Evolutionary conservation across 2,797 vertebrate genomes (phyloP).

Genomic region (Lutjanus campechanus): DNA sequence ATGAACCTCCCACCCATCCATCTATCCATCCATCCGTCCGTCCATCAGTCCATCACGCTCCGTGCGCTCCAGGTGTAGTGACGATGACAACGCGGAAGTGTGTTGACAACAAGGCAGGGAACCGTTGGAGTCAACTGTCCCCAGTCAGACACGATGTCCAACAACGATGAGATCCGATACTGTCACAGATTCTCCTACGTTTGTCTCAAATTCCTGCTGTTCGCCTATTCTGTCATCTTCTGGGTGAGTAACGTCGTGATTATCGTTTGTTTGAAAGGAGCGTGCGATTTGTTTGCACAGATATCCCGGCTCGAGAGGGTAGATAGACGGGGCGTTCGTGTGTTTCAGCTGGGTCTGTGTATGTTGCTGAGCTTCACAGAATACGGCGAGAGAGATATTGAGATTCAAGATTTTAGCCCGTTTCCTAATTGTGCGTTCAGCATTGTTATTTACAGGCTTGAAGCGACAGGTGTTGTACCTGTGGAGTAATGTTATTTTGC

Average conservation of each 20-base stretch:
- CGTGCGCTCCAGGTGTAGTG: slow-evolving; percentile 67
- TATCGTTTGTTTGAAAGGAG: neutral
- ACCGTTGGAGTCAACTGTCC: slow-evolving; percentile 2
- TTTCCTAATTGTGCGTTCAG: neutral
- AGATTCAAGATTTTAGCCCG: too few relatives aligned
- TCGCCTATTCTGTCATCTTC: slow-evolving; percentile 72
- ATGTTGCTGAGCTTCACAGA: neutral
- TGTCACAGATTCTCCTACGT: slow-evolving; percentile 69
- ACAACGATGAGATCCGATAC: slow-evolving; percentile 39
- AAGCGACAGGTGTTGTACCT: slow-evolving; percentile 44
- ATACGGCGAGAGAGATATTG: neutral
- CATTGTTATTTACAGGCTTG: neutral
- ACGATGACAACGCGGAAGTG: slow-evolving; percentile 76
- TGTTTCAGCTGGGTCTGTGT: neutral
- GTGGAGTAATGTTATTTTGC: neutral
- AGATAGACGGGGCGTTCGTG: neutral
- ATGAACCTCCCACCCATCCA: neutral
- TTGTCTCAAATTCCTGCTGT: slow-evolving; percentile 72
- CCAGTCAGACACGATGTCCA: slow-evolving; percentile 58
- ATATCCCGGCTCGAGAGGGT: neutral
- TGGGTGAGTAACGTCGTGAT: slow-evolving; percentile 72
- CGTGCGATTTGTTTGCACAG: neutral
- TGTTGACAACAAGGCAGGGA: slow-evolving; percentile 16
- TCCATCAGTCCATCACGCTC: neutral
- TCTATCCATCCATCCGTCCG: neutral